A percentile compares a stretch with the other conserved stretches of the same genome.
Conservation (phyloP, 2,888 invertebrate species). For the Temnothorax rugatulus region DNA sequence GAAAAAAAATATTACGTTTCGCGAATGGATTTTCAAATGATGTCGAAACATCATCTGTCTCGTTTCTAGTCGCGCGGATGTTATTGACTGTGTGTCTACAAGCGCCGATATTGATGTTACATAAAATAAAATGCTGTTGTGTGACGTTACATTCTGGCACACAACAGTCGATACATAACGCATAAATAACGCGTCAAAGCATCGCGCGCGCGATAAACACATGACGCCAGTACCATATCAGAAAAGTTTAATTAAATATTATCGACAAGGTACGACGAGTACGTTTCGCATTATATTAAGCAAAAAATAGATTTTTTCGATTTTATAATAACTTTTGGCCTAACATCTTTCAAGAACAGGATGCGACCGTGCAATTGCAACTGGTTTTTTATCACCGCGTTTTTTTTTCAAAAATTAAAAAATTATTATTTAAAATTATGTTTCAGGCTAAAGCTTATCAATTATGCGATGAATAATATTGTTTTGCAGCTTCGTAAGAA, state of each 20-base stretch:
- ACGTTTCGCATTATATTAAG: not conserved
- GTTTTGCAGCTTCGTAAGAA: not conserved
- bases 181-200: constrained; percentile 34
- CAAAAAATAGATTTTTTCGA: not conserved
- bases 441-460: not conserved
- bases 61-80: constrained; percentile 34
- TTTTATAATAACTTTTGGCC: not conserved
- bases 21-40: constrained; percentile 51
- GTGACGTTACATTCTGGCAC: constrained; percentile 22
- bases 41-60: constrained; percentile 48
- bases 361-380: not conserved
- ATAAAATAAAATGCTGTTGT: constrained; percentile 51
- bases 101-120: constrained; percentile 46
- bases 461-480: constrained; percentile 8
- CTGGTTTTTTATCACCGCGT: not conserved
- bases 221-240: constrained; percentile 1
- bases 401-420: not conserved
- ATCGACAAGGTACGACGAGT: not conserved
- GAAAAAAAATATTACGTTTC: constrained; percentile 32
- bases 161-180: constrained; percentile 21
- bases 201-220: constrained; percentile 35
- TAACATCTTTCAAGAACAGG: not conserved
- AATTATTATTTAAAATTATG: constrained; percentile 22
- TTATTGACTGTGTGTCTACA: constrained; percentile 50
- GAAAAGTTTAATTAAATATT: constrained; percentile 48